Percentiles rank a stretch among this genome's conserved stretches.
Conservation (phyloP, 1,140 invertebrate species). For the Oedothorax gibbosus region DNA sequence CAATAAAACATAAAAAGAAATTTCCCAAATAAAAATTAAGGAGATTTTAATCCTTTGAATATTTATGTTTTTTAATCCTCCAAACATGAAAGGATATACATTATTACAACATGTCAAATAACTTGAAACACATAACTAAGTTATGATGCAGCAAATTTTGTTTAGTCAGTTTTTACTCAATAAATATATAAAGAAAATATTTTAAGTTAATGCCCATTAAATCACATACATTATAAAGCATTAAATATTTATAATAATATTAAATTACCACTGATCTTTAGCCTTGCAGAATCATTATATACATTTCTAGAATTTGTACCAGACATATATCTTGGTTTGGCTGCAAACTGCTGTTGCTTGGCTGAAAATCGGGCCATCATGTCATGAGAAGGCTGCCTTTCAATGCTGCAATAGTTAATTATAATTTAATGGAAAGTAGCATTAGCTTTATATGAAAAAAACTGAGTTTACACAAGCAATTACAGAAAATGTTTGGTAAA, state of each 20-base stretch:
- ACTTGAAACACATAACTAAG: no score
- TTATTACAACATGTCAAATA: not conserved
- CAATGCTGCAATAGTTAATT: conserved; percentile 7
- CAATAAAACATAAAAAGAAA: no score
- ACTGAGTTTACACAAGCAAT: not conserved
- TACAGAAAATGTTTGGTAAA: no score
- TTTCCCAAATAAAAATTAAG: no score
- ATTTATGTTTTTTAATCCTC: no score
- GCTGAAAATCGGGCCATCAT: conserved; percentile 71
- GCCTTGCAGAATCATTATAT: conserved; percentile 60
- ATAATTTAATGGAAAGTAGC: not conserved
- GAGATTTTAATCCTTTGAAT: no score
- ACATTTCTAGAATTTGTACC: conserved; percentile 71
- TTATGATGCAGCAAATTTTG: no score
- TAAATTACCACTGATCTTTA: conserved; percentile 48
- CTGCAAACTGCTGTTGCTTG: conserved; percentile 78
- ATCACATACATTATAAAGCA: no score
- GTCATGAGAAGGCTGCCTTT: conserved; percentile 56
- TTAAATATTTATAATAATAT: not conserved
- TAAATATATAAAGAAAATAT: no score
- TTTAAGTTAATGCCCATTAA: no score
- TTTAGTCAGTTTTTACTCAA: not conserved
- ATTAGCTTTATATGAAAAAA: not conserved
- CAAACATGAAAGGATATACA: not conserved
- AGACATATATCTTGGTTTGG: conserved; percentile 78